Evolutionary conservation across 23 tunicate genomes (phyloP), one percentile per base, ranked within the genome.

Genomic region (Diplosoma virens): DNA sequence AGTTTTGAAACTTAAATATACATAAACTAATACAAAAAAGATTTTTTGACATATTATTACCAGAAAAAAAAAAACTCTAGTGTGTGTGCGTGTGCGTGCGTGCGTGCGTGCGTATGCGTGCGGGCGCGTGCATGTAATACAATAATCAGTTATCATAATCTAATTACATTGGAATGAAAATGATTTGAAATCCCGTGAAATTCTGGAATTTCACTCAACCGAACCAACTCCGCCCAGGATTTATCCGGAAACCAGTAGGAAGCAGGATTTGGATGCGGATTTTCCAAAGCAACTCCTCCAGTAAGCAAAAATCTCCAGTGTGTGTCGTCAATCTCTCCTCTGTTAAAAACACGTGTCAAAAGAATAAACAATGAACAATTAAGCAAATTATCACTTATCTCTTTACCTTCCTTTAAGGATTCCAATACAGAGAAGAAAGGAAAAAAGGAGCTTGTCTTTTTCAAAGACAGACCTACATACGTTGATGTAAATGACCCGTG

Each of bases 401-500:
- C n/a, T 35, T 60, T 37, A 89, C 96, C 88, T 82, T 71, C 88
- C 96, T 82, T 71, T 77, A 17, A 86, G 59, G 1, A 89, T 89
- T 20, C 96, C 96, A 52, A 89, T 78, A 71, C 88, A 77, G 25
- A 89, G 96, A 4, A 89, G 84, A 47, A 89, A 89, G 0, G 96
- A 89, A 53, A 89, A 89, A 2, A 89, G 77, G 18, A 89, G 48
- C 37, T 89, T 89, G 81, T 89, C 96, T 63, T 89, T 89, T 47
- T 89, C 96, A 64, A 89, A 89, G 67, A 89, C 45, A 5, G 96
- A 89, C 33, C 96, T 80, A 47, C 96, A 89, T 29, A 89, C 96
- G 47, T 89, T 89, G 30, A 87, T 46, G 59, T 76, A 89, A 16
- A 82, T 82, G 6, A 77, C 58, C 37, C 82, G 58, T 0, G 96